A percentile compares a stretch with the other conserved stretches of the same genome.
phyloP scores from a whole-genome alignment of 2,113 vertebrate genomes.

The Oryzias woworae region DNA sequence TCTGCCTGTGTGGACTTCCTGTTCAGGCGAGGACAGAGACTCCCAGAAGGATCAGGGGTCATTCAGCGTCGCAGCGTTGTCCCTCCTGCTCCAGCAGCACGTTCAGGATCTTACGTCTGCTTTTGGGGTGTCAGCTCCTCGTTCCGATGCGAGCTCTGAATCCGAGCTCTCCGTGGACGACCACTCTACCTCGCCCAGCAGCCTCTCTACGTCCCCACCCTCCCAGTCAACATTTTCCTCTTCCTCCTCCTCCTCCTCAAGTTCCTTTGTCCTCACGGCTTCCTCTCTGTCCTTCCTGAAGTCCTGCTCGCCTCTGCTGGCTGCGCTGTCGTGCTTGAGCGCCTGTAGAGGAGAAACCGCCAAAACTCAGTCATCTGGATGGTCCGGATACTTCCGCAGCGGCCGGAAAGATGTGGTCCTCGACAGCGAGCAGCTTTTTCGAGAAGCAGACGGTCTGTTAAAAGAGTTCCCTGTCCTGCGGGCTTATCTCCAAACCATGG shows the following conservation, averaged over 20 bases:
- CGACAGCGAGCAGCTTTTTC: conserved; percentile 84
- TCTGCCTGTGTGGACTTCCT: conserved; percentile 77
- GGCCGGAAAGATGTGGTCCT: conserved; percentile 83
- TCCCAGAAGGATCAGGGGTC: conserved; percentile 14
- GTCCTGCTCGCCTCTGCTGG: conserved; percentile 83
- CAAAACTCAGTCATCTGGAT: conserved; percentile 65
- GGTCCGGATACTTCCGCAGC: conserved; percentile 84
- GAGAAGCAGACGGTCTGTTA: conserved; percentile 84
- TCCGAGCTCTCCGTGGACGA: conserved; percentile 70
- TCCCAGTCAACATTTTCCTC: conserved; percentile 14
- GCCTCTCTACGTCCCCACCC: conserved; percentile 36
- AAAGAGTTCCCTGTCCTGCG: conserved; percentile 84
- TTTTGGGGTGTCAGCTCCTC: conserved; percentile 59
- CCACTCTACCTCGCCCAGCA: conserved; percentile 25
- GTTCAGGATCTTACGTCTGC: conserved; percentile 68
- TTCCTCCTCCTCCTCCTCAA: conserved; percentile 36
- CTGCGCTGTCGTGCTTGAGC: conserved; percentile 83
- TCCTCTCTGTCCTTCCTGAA: conserved; percentile 90
- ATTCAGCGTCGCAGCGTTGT: conserved; percentile 73
- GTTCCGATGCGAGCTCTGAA: conserved; percentile 55
- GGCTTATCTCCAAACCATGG: conserved; percentile 81
- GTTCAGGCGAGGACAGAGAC: conserved; percentile 26
- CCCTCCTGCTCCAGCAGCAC: conserved; percentile 73
- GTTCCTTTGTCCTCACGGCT: conserved; percentile 81
- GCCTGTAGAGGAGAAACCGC: conserved; percentile 69